phyloP scores from a whole-genome alignment of 2,888 invertebrate species.

The Dicycla oo region DNA sequence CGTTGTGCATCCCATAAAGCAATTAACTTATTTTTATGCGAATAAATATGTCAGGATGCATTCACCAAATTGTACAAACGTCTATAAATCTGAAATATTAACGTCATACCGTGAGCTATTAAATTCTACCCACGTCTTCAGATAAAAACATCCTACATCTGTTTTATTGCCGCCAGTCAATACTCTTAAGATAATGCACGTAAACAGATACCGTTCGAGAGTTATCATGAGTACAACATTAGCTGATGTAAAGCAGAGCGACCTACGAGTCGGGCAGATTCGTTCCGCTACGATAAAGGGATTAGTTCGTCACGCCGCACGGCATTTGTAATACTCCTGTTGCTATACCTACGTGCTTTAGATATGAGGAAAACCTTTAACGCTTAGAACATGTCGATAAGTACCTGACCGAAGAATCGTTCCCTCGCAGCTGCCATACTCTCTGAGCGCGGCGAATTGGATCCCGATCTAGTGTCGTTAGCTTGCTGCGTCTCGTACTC shows the following conservation, averaged over 20 bases:
- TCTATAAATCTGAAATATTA: constrained; percentile 19
- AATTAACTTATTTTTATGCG: constrained; percentile 12
- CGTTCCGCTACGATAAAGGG: constrained; percentile 86
- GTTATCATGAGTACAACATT: constrained; percentile 76
- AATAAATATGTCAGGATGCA: neutral
- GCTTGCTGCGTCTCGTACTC: constrained; percentile 53
- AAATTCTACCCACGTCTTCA: constrained; percentile 53
- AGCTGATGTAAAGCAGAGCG: constrained; percentile 84
- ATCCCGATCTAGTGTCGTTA: constrained; percentile 68
- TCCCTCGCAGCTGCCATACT: constrained; percentile 86
- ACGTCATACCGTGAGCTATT: constrained; percentile 40
- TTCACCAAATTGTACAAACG: constrained; percentile 7
- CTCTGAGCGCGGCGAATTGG: constrained; percentile 78
- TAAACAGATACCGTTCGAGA: constrained; percentile 76
- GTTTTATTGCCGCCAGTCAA: constrained; percentile 71
- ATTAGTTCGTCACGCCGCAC: constrained; percentile 79
- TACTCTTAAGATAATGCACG: constrained; percentile 70
- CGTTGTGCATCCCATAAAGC: constrained; percentile 8
- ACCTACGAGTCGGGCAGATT: constrained; percentile 76
- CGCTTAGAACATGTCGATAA: constrained; percentile 42
- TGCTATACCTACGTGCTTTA: constrained; percentile 68
- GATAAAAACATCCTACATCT: constrained; percentile 74
- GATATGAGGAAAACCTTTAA: constrained; percentile 51
- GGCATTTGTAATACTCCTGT: constrained; percentile 72
- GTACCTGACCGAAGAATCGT: constrained; percentile 87